Evolutionary conservation across 2,113 vertebrate species (phyloP).

Genomic region (Notarius quadriscutis): DNA sequence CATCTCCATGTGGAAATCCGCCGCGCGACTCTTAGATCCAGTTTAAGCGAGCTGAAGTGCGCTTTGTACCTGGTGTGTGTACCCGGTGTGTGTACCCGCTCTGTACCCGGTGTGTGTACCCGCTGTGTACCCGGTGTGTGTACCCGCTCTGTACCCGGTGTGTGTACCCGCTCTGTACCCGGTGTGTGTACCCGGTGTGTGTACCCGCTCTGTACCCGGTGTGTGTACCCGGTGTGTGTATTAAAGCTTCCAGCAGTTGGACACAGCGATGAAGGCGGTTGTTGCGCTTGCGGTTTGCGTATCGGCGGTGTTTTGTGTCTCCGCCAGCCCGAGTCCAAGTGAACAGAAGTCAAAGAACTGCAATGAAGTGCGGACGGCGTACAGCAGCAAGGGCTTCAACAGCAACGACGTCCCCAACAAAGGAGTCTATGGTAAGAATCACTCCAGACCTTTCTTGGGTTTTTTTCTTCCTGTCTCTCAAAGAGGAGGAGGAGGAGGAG

Average conservation of each 20-base stretch:
- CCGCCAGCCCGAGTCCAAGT: constrained; percentile 68
- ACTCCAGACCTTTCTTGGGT: not conserved
- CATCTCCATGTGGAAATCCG: constrained; percentile 70
- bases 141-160: no score
- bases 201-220: no score
- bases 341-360: constrained; percentile 86
- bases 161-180: no score
- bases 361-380: constrained; percentile 82
- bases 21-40: constrained; percentile 58
- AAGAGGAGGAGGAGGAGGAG: no score
- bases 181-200: no score
- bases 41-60: constrained; percentile 50
- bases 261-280: constrained; percentile 66
- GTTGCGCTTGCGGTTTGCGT: constrained; percentile 68
- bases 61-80: not conserved
- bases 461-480: not conserved
- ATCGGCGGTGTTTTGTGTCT: constrained; percentile 67
- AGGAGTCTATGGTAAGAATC: constrained; percentile 80
- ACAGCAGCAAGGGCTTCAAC: constrained; percentile 88
- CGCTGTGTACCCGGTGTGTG: no score
- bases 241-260: not conserved
- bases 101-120: no score
- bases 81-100: no score
- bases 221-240: no score
- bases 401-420: constrained; percentile 86